These are phyloP conservation scores for Chelidonichthys spinosus DNA, from an alignment of 2,797 vertebrate genomes.

Conservation along the genomic window DNA sequence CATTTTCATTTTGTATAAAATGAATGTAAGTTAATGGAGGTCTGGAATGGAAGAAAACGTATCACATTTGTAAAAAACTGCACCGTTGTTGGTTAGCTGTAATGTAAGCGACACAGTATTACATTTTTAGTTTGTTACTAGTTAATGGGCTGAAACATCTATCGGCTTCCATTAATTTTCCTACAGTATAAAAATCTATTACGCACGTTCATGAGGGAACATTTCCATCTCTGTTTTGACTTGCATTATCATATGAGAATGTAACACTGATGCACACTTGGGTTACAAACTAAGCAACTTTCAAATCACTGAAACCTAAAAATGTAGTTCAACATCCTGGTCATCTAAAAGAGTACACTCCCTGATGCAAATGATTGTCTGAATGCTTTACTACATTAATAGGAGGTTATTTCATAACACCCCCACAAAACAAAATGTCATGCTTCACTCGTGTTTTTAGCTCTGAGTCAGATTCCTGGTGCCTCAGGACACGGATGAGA, in stretches of 20 bases:
- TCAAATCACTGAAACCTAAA: no score
- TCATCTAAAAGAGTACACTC: background rate
- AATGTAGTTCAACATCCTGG: background rate
- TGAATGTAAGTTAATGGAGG: background rate
- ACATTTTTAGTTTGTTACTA: background rate
- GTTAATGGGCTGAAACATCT: background rate
- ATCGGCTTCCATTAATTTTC: background rate
- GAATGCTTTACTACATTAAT: constrained; percentile 13
- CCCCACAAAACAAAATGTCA: constrained; percentile 1
- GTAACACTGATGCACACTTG: no score
- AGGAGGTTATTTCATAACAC: constrained; percentile 1
- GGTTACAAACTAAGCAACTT: background rate
- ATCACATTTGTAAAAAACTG: background rate
- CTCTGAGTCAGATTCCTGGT: background rate
- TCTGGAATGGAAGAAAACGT: background rate
- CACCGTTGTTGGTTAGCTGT: background rate
- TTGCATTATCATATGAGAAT: no score
- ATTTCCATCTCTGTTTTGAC: no score
- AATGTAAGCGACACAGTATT: background rate
- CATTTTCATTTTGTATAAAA: background rate
- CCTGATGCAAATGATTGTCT: constrained; percentile 1
- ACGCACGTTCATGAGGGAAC: background rate
- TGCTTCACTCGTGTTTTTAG: background rate
- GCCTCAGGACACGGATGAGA: background rate
- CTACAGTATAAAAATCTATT: background rate